phyloP scores from a whole-genome alignment of 2,888 invertebrate genomes.

The Physocephala rufipes region DNA sequence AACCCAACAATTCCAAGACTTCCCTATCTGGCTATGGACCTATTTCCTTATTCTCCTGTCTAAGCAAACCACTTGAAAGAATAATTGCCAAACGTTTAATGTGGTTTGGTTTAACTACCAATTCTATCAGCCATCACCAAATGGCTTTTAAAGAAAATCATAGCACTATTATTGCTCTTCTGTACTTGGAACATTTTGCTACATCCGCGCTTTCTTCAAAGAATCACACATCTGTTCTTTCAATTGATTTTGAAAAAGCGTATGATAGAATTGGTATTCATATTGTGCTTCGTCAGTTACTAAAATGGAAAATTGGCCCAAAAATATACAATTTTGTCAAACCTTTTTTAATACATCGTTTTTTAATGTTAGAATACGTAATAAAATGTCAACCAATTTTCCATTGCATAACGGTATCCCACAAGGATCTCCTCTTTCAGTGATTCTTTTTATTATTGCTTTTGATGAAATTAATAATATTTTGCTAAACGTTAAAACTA shows the following conservation, averaged over 20 bases:
- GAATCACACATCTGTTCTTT: slow-evolving; percentile 21
- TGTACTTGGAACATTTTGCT: slow-evolving; percentile 12
- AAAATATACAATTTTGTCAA: no score
- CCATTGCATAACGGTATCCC: no score
- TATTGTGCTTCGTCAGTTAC: slow-evolving; percentile 12
- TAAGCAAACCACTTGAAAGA: slow-evolving; percentile 35
- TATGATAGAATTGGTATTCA: slow-evolving; percentile 32
- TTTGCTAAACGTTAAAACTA: no score
- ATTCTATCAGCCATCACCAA: slow-evolving; percentile 28
- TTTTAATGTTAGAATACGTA: no score
- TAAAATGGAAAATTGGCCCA: slow-evolving; percentile 22
- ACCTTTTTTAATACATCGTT: no score
- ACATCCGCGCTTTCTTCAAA: not conserved
- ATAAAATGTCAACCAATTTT: no score
- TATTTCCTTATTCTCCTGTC: slow-evolving; percentile 32
- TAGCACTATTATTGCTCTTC: not conserved
- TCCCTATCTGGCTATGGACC: slow-evolving; percentile 25
- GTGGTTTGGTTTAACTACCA: slow-evolving; percentile 24
- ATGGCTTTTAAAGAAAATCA: slow-evolving; percentile 31
- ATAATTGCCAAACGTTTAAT: slow-evolving; percentile 30
- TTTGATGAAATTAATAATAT: no score
- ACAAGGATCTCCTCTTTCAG: no score
- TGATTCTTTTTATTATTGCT: no score
- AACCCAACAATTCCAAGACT: slow-evolving; percentile 25
- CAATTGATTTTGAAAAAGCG: slow-evolving; percentile 24